These are phyloP conservation scores for Athene noctua DNA, from an alignment of 2,113 vertebrate genomes.

Conservation along the genomic window DNA sequence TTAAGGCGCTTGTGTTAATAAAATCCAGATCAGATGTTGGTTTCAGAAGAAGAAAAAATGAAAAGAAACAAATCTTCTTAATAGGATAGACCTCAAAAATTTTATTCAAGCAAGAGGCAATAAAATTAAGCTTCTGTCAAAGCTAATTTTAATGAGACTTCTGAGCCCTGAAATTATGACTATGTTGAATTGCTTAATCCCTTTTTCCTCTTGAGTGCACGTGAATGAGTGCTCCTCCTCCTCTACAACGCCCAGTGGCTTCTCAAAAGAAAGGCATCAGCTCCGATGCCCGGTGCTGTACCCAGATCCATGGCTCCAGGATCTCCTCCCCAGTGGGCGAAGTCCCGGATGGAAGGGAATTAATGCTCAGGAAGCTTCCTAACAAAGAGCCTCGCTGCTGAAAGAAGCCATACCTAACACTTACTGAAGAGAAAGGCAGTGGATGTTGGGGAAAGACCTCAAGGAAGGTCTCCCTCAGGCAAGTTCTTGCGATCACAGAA, in stretches of 20 bases:
- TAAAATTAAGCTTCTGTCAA: constrained; percentile 6
- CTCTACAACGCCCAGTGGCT: not conserved
- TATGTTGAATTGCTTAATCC: not conserved
- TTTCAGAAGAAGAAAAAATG: not conserved
- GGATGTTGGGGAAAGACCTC: not conserved
- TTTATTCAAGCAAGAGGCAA: not conserved
- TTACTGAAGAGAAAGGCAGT: not conserved
- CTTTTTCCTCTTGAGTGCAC: not conserved
- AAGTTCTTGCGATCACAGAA: not conserved
- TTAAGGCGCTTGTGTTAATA: not conserved
- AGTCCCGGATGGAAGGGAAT: not conserved
- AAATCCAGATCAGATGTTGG: not conserved
- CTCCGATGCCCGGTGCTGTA: rapidly evolving
- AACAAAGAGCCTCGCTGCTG: not conserved
- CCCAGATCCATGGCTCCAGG: not conserved
- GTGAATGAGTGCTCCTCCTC: not conserved
- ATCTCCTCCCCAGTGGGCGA: not conserved
- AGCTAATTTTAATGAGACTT: constrained; percentile 9
- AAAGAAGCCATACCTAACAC: not conserved
- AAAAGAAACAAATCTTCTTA: not conserved
- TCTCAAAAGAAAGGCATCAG: not conserved
- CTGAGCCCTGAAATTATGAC: not conserved
- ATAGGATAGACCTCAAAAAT: not conserved
- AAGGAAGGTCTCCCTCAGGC: not conserved
- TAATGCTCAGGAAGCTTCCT: not conserved